Conservation (phyloP, 1,140 invertebrate species). For the Caerostris darwini region DNA sequence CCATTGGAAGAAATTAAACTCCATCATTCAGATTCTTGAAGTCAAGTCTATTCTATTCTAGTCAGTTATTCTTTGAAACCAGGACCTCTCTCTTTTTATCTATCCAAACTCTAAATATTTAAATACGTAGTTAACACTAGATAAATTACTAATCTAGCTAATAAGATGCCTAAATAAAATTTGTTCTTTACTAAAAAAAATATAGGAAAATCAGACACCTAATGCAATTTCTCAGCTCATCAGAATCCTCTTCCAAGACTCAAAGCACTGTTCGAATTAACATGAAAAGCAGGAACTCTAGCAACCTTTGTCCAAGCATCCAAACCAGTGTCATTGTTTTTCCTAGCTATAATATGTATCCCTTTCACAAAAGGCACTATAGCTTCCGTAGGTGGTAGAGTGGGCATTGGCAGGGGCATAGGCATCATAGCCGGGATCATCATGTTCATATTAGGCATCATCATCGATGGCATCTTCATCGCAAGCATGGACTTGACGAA, state of each 20-base stretch:
- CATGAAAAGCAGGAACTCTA: not conserved
- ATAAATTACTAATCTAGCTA: too few species aligned
- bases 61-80: too few species aligned
- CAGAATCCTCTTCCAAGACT: not conserved
- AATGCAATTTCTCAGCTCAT: not conserved
- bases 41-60: too few species aligned
- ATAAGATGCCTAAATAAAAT: too few species aligned
- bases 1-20: too few species aligned
- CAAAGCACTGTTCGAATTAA: not conserved
- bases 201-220: too few species aligned
- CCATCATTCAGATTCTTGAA: too few species aligned
- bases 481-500: constrained; percentile 67
- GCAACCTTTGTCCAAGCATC: not conserved
- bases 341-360: not conserved
- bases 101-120: too few species aligned
- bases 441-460: not conserved
- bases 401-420: constrained; percentile 15
- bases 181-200: too few species aligned
- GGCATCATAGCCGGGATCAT: constrained; percentile 38
- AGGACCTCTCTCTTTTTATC: too few species aligned
- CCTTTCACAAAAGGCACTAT: not conserved
- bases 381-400: not conserved
- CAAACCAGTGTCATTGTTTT: not conserved
- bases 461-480: constrained; percentile 50
- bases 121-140: too few species aligned